phyloP scores from a whole-genome alignment of 2,797 vertebrate genomes.

The Lagorchestes hirsutus region DNA sequence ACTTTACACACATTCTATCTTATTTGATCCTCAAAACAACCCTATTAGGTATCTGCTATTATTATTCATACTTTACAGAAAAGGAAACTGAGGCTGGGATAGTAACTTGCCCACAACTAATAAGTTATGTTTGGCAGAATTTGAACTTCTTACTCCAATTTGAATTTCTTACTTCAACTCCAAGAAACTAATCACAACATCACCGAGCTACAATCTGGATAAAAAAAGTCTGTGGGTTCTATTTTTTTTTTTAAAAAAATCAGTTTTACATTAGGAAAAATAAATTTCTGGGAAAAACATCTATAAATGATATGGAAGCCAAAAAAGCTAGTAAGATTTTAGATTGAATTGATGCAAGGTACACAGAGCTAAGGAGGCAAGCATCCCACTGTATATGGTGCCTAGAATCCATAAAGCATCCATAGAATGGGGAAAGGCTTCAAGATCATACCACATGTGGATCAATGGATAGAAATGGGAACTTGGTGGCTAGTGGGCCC shows the following conservation, averaged over 20 bases:
- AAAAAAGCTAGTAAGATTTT: background rate
- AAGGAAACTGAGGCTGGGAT: background rate
- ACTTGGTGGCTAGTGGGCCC: background rate
- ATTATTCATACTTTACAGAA: background rate
- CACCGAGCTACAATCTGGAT: too few species aligned
- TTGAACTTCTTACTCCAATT: background rate
- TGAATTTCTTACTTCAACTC: background rate
- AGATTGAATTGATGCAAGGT: background rate
- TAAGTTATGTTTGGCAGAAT: background rate
- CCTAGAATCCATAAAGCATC: background rate
- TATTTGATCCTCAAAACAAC: background rate
- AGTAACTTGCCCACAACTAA: too few species aligned
- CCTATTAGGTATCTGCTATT: background rate
- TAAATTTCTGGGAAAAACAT: background rate
- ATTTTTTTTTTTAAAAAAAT: too few species aligned
- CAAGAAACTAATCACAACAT: background rate
- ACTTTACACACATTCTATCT: background rate
- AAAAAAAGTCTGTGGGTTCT: too few species aligned
- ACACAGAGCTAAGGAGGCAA: background rate
- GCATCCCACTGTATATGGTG: background rate
- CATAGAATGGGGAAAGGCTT: background rate
- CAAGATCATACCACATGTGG: background rate
- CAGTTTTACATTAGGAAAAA: too few species aligned
- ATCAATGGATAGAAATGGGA: background rate
- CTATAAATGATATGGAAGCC: background rate